phyloP scores from a whole-genome alignment of 2,113 vertebrate species.

The Andinoacara biseriatus region DNA sequence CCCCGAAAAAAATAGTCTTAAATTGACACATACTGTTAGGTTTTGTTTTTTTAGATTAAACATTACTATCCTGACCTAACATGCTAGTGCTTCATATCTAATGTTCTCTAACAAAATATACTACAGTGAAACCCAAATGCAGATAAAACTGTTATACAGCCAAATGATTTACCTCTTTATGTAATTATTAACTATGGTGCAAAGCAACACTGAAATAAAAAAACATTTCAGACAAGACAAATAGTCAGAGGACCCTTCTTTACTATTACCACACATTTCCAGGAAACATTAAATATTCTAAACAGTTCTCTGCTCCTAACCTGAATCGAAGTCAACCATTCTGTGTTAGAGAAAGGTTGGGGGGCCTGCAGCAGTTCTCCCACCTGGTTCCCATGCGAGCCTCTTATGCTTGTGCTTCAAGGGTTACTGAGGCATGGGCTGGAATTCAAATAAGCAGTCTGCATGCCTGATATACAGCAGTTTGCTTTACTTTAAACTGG shows the following conservation, averaged over 20 bases:
- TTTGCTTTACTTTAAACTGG: slow-evolving; percentile 18
- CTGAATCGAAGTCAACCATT: slow-evolving; percentile 13
- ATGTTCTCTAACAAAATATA: background rate
- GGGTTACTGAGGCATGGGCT: slow-evolving; percentile 12
- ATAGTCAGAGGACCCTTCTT: background rate
- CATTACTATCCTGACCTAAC: background rate
- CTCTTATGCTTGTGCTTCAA: slow-evolving; percentile 25
- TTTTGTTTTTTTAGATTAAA: background rate
- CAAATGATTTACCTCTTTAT: background rate
- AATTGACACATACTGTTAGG: background rate
- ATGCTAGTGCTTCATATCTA: background rate
- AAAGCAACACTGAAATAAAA: background rate
- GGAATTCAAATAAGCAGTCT: slow-evolving; percentile 41
- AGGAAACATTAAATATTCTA: background rate
- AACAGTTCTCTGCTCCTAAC: background rate
- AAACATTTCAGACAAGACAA: background rate
- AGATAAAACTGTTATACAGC: background rate
- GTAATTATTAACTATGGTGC: background rate
- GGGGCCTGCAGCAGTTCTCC: slow-evolving; percentile 12
- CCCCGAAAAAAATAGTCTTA: background rate
- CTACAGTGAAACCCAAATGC: background rate
- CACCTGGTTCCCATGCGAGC: slow-evolving; percentile 18
- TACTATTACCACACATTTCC: background rate
- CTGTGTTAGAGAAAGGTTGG: background rate
- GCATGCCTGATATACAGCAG: background rate